Evolutionary conservation across 2,888 invertebrate species (phyloP).

Genomic region (Entomobrya multifasciata): DNA sequence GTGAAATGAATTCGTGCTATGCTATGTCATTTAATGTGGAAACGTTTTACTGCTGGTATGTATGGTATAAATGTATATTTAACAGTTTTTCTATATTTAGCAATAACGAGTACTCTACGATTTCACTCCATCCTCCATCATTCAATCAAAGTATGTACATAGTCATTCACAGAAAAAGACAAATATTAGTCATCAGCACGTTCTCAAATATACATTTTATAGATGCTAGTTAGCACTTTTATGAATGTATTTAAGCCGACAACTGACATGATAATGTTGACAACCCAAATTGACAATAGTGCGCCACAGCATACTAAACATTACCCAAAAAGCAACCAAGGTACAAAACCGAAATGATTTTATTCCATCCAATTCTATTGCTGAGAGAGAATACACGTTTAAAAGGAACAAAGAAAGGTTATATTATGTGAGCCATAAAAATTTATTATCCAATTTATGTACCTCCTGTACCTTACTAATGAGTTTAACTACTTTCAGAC

Average conservation of each 20-base stretch:
- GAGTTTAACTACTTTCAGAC: conserved; percentile 46
- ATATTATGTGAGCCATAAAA: conserved; percentile 29
- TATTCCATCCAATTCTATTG: no score
- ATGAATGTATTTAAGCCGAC: conserved; percentile 1
- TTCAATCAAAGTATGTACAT: no score
- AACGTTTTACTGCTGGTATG: no score
- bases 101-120: no score
- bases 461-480: conserved; percentile 37
- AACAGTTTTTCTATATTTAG: no score
- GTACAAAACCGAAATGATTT: no score
- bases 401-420: neutral
- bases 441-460: conserved; percentile 50
- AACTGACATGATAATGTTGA: conserved; percentile 21
- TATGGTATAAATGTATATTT: no score
- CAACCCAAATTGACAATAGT: neutral
- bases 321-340: no score
- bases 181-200: neutral
- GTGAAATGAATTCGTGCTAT: neutral
- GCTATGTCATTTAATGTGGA: neutral
- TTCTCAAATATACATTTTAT: neutral
- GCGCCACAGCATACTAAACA: no score
- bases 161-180: neutral
- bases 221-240: neutral
- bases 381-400: neutral
- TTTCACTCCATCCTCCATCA: no score